These are phyloP conservation scores for Volucella inflata DNA, from an alignment of 2,888 invertebrate species.

Conservation along the genomic window DNA sequence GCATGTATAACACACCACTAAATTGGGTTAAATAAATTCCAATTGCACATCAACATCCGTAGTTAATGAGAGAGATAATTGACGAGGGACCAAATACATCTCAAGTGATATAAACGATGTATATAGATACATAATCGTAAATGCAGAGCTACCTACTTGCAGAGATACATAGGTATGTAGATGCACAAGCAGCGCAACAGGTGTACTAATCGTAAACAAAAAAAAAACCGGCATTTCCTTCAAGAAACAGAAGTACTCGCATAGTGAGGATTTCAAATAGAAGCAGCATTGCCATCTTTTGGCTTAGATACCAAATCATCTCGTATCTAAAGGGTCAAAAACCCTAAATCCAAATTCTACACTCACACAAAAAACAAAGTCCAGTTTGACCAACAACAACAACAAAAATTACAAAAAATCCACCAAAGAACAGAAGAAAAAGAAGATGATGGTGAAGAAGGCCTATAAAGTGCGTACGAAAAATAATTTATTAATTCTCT, in stretches of 20 bases:
- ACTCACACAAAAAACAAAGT: conserved; percentile 28
- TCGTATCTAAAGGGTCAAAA: conserved; percentile 47
- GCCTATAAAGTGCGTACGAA: conserved; percentile 26
- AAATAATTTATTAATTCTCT: conserved; percentile 43
- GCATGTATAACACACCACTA: conserved; percentile 5
- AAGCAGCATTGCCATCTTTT: too few relatives aligned
- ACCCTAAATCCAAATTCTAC: conserved; percentile 49
- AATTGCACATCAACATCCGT: conserved; percentile 18
- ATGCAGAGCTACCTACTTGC: too few relatives aligned
- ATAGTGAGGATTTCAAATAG: too few relatives aligned
- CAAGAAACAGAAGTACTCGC: neutral
- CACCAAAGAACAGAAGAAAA: conserved; percentile 26
- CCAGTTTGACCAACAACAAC: conserved; percentile 10
- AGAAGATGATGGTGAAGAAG: conserved; percentile 9
- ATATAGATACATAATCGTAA: too few relatives aligned
- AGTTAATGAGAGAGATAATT: conserved; percentile 34
- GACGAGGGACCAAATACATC: conserved; percentile 10
- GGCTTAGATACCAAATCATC: neutral
- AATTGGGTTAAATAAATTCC: conserved; percentile 64
- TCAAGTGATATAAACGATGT: neutral
- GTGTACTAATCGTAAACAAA: conserved; percentile 34
- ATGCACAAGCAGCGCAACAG: conserved; percentile 41
- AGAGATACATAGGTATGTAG: neutral
- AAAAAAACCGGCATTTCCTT: conserved; percentile 17
- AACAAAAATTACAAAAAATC: conserved; percentile 1